Base-by-base conservation (phyloP, 2,113 vertebrate species). In the Chaetura pelagica region DNA sequence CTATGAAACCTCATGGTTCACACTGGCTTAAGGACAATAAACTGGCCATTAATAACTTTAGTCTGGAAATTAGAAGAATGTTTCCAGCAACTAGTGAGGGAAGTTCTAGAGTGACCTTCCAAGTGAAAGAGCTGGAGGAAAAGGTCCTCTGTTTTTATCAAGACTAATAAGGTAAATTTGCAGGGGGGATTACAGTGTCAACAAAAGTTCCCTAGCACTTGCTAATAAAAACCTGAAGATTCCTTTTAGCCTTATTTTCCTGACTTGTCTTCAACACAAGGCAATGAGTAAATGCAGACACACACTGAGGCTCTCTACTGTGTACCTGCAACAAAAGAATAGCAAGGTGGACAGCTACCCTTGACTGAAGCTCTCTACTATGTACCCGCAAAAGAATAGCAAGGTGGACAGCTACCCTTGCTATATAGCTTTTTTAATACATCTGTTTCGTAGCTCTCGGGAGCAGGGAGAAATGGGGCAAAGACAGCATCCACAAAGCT, bases 41-140 rank as follows among this genome's bases (percentile, higher is more conserved):
- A 92, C 51, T 30, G 46, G 42, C 67, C 55, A 59, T 38, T 42
- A 95, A 73, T 90, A 93, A 80, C 88, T 92, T 94, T 59, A 92
- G 88, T 76, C 72, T 89, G 55, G 79, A 79, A 95, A 94, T 93
- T 63, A 86, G 42, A 94, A 88, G 79, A 96, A 95, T 59, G 92
- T 78, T 94, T 86, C 83, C 64, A 92, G 74, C 63, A 55, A 40
- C 71, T 77, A 74, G 51, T 11, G 44, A 71, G 16, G 63, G 68
- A 95, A 89, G 89, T 63, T 93, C 84, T 68, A 48, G 34, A 94
- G 89, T 55, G 38, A 77, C 73, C 26, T 86, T 94, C 64, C 64
- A 89, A 95, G 48, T 38, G 44, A 90, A 95, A 90, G 72, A 77
- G 79, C 64, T 92, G 83, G 55, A 84, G 13, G 30, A 84, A 93